These are phyloP conservation scores for Oryzias dopingdopingensis DNA, from an alignment of 2,797 vertebrate genomes.

Conservation along the genomic window DNA sequence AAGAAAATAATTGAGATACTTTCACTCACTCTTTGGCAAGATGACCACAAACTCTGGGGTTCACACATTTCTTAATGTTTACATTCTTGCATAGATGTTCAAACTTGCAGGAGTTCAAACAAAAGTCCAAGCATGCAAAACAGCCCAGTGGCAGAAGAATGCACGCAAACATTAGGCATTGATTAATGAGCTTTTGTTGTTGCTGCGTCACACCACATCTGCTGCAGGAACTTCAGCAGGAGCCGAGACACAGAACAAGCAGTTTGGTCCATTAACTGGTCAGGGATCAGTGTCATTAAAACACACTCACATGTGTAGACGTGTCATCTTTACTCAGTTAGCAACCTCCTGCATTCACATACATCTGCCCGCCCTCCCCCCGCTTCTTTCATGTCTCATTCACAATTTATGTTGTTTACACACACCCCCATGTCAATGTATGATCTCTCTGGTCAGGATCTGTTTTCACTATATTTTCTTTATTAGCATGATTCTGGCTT, in stretches of 20 bases:
- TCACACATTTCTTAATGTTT: constrained; percentile 9
- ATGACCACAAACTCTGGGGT: constrained; percentile 1
- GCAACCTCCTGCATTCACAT: constrained; percentile 43
- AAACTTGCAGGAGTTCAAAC: background rate
- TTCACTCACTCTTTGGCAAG: constrained; percentile 6
- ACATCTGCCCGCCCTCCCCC: constrained; percentile 30
- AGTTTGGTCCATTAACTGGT: constrained; percentile 51
- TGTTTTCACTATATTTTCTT: too few relatives aligned
- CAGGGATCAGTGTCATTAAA: constrained; percentile 33
- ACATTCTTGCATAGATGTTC: constrained; percentile 13
- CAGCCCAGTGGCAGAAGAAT: constrained; percentile 14
- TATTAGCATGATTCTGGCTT: too few relatives aligned
- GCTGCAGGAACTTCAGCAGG: constrained; percentile 68
- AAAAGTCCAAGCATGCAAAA: constrained; percentile 47
- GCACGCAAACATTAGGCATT: constrained; percentile 47
- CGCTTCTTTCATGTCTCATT: constrained; percentile 10
- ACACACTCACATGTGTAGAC: constrained; percentile 38
- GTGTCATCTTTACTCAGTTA: constrained; percentile 51
- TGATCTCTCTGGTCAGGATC: too few relatives aligned
- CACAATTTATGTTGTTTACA: background rate
- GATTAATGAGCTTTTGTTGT: constrained; percentile 77
- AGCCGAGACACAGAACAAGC: constrained; percentile 68
- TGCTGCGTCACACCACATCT: constrained; percentile 72
- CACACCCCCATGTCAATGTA: background rate
- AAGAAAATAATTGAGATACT: too few relatives aligned